Evolutionary conservation across 2,888 invertebrate genomes (phyloP).

Genomic region (Pseudococcus viburni): DNA sequence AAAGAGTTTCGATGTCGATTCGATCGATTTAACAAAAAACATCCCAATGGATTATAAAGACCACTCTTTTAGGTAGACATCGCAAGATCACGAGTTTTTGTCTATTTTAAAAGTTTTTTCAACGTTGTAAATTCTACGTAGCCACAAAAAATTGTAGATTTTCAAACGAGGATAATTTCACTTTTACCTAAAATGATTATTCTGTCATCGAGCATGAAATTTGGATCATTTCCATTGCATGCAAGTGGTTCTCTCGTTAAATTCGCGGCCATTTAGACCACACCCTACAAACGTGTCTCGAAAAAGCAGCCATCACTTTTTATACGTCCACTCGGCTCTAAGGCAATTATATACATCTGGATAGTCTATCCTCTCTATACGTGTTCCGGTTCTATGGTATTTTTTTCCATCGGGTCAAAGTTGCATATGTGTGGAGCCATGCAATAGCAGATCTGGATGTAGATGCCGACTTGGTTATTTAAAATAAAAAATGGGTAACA

Average conservation of each 20-base stretch:
- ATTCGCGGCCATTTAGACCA: slow-evolving; percentile 35
- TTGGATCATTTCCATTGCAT: neutral
- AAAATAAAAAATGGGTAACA: neutral
- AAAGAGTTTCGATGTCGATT: neutral
- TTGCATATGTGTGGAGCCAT: neutral
- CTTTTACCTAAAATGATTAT: slow-evolving; percentile 12
- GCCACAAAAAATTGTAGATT: neutral
- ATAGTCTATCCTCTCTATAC: neutral
- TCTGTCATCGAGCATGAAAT: slow-evolving; percentile 3
- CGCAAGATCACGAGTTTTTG: neutral
- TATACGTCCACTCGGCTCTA: neutral
- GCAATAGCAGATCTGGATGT: neutral
- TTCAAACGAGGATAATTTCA: neutral
- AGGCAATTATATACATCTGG: slow-evolving; percentile 37
- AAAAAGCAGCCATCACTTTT: slow-evolving; percentile 37
- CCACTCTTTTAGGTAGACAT: neutral
- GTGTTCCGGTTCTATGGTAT: slow-evolving; percentile 19
- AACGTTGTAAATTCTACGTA: neutral
- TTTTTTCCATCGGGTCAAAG: slow-evolving; percentile 3
- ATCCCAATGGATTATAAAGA: neutral
- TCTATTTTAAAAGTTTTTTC: neutral
- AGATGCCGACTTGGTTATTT: neutral
- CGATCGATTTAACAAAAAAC: neutral
- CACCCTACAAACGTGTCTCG: slow-evolving; percentile 31
- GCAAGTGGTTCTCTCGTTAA: neutral